phyloP scores from a whole-genome alignment of 1,140 invertebrate species.

The Aphidius gifuensis region DNA sequence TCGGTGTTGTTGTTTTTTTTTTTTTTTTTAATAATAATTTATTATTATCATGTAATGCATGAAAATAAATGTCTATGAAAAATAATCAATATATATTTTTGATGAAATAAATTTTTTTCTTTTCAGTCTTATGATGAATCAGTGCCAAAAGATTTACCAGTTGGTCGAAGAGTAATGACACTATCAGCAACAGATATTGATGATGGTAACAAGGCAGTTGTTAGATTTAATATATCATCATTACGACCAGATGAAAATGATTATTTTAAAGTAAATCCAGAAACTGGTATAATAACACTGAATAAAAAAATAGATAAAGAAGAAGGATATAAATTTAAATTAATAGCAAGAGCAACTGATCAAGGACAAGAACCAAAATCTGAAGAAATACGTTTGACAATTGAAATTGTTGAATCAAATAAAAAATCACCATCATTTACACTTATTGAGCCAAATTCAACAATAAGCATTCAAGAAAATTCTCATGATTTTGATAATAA shows the following conservation, averaged over 20 bases:
- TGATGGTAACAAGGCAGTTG: slow-evolving; percentile 78
- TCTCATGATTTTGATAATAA: slow-evolving; percentile 65
- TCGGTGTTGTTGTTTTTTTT: slow-evolving; percentile 6
- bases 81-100: background rate
- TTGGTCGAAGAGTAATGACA: slow-evolving; percentile 75
- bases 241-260: slow-evolving; percentile 58
- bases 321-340: slow-evolving; percentile 67
- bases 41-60: background rate
- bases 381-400: slow-evolving; percentile 70
- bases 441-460: slow-evolving; percentile 49
- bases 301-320: slow-evolving; percentile 66
- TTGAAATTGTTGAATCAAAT: slow-evolving; percentile 81
- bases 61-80: background rate
- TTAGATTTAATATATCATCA: slow-evolving; percentile 63
- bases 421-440: slow-evolving; percentile 80
- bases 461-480: slow-evolving; percentile 71
- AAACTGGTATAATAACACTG: slow-evolving; percentile 76
- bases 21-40: background rate
- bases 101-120: slow-evolving; percentile 30
- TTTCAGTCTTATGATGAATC: slow-evolving; percentile 69
- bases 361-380: slow-evolving; percentile 63
- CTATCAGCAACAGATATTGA: slow-evolving; percentile 87
- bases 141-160: slow-evolving; percentile 69
- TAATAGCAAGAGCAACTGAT: slow-evolving; percentile 75
- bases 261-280: slow-evolving; percentile 75